Conservation (phyloP, 2,113 vertebrate genomes). For the Morphnarchus princeps region DNA sequence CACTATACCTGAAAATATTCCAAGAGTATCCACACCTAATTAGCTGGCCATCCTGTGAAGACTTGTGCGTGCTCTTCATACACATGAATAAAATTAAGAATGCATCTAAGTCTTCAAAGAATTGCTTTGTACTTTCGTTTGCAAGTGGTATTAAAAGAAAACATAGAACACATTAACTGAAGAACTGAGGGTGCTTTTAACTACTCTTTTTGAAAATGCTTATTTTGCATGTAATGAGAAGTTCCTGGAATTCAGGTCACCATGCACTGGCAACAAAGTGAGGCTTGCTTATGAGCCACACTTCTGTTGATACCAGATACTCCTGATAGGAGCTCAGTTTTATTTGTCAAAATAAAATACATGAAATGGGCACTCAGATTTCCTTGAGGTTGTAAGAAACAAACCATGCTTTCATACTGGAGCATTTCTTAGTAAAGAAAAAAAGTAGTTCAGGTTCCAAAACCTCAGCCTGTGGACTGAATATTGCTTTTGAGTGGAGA, state of each 20-base stretch:
- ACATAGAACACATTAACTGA: not conserved
- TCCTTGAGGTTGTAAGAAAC: not conserved
- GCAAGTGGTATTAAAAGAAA: slow-evolving; percentile 33
- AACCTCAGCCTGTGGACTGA: not conserved
- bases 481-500: not conserved
- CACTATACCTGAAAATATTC: not conserved
- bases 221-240: not conserved
- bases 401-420: not conserved
- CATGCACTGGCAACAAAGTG: not conserved
- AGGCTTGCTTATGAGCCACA: not conserved
- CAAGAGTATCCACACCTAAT: slow-evolving; percentile 29
- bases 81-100: slow-evolving; percentile 25
- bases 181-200: not conserved
- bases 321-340: not conserved
- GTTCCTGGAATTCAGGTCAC: slow-evolving; percentile 6
- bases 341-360: not conserved
- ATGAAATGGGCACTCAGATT: not conserved
- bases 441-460: not conserved
- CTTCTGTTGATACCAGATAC: not conserved
- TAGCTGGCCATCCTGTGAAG: not conserved
- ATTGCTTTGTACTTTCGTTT: slow-evolving; percentile 20
- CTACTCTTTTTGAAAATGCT: not conserved
- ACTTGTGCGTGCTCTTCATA: slow-evolving; percentile 7
- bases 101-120: slow-evolving; percentile 29
- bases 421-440: not conserved